Evolutionary conservation across 2,888 invertebrate genomes (phyloP), one percentile per base, ranked within the genome.

Genomic region (Sceliomorpha sp.): DNA sequence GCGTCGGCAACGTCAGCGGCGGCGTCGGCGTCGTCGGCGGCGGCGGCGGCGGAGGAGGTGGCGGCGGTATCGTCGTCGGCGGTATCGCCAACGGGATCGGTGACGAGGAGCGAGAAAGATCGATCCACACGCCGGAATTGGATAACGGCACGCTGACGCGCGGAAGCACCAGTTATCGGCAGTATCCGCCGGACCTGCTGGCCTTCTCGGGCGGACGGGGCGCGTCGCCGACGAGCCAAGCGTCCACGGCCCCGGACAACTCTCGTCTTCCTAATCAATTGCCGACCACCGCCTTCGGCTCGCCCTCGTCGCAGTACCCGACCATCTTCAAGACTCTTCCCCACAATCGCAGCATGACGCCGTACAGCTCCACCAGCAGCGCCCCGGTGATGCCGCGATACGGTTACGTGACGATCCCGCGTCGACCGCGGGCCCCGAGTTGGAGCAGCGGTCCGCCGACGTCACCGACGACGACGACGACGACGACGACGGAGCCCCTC

Each of bases 381-480:
- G 91, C 92, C 4, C 92, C 94, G 17, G 91, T 94, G 3, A 90
- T 94, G 31, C 93, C 93, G 2, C 91, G 94, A 70, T 94, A 94
- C 84, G 96, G 95, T 7, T 96, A 96, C 85, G 95, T 96, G 34
- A 96, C 96, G 9, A 95, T 96, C 64, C 96, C 96, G 0, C 90
- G 96, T 74, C 90, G 95, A 79, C 96, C 95, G 0, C 90, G 96
- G 70, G 94, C 95, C 0, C 94, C 94, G 1, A 95, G 95, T 81
- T 96, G 96, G 94, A 94, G 86, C 86, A 93, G 90, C 88, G 92
- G 87, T 79, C 93, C 86, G 81, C 91, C 89, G 55, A 89, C 89
- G 17, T 89, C 82, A 68, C 13, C 51, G 0, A 7, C 44, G 1
- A 53, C 29, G 81, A 91, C 89, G 55, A 89, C 89, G 17, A 89